These are phyloP conservation scores for Lycaon pictus DNA, from an alignment of 2,113 vertebrate genomes.

Conservation along the genomic window DNA sequence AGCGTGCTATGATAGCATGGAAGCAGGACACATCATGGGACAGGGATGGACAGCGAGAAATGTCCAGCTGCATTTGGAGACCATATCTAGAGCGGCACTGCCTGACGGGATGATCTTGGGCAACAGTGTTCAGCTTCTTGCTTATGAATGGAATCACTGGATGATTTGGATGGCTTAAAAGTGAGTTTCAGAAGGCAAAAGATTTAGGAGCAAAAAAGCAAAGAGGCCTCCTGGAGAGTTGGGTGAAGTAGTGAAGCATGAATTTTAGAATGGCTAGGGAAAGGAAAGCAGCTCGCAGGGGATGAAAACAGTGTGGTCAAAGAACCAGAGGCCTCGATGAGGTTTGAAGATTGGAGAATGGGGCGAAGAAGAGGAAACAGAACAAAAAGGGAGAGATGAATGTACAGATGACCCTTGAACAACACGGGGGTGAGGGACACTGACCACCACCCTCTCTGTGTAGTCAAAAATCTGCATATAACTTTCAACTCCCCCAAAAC, in stretches of 20 bases:
- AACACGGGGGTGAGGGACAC: rapidly evolving
- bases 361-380: not conserved
- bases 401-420: not conserved
- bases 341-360: not conserved
- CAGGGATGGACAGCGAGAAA: too few species aligned
- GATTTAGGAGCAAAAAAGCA: not conserved
- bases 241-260: not conserved
- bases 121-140: not conserved
- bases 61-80: not conserved
- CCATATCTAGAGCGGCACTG: not conserved
- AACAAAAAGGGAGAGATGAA: not conserved
- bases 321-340: not conserved
- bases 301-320: not conserved
- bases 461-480: not conserved
- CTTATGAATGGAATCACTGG: not conserved
- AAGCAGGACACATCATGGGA: not conserved
- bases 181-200: slow-evolving; percentile 17
- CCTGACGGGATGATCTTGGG: not conserved
- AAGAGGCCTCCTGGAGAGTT: not conserved
- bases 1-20: not conserved
- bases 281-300: not conserved
- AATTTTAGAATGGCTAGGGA: not conserved
- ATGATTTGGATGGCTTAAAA: not conserved
- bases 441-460: not conserved
- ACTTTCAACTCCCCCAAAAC: not conserved